Evolutionary conservation across 2,797 vertebrate genomes (phyloP), one percentile per base, ranked within the genome.

Genomic region (Acomys russatus): DNA sequence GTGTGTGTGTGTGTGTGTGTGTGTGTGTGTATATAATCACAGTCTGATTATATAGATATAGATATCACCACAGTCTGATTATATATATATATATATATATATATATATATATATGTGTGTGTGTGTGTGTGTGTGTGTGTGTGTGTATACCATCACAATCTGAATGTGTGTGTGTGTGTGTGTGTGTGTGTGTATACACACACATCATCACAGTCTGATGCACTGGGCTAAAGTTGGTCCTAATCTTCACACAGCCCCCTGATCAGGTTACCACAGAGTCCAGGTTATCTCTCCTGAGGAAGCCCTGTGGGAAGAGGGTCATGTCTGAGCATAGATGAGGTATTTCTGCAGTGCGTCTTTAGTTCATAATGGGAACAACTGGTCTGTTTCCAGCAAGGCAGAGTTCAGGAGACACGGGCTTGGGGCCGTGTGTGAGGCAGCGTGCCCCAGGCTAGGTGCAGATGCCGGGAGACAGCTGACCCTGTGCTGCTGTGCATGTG

Each of bases 201-300:
- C n/a, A n/a, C n/a, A 10, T 56, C 15, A 14, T 9, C 4, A 89
- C 49, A 70, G 49, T 6, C 10, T 0, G 0, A 12, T 1, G 33
- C 89, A 76, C 83, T 92, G 66, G 2, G 3, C 87, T 66, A 96
- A 97, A 83, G 70, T 1, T 0, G 0, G 59, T 9, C 61, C 92
- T 76, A 20, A 17, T 30, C 92, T 14, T 25, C 96, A 92, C 92
- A 94, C 94, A 90, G 76, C 74, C 9, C 90, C 23, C 8, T 80
- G 89, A n/a, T 78, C 0, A 0, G 73, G 80, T 82, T 92, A 91
- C 89, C 91, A 2, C 0, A 0, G 1, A 0, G 10, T 49, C 68
- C 25, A 85, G 64, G 49, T 83, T 12, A 68, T 80, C 87, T 1
- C 17, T 35, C 63, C 51, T 1, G 8, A 51, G 51, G 93, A 87